Conservation (phyloP, 2,888 invertebrate species). For the Aphodius granarius region DNA sequence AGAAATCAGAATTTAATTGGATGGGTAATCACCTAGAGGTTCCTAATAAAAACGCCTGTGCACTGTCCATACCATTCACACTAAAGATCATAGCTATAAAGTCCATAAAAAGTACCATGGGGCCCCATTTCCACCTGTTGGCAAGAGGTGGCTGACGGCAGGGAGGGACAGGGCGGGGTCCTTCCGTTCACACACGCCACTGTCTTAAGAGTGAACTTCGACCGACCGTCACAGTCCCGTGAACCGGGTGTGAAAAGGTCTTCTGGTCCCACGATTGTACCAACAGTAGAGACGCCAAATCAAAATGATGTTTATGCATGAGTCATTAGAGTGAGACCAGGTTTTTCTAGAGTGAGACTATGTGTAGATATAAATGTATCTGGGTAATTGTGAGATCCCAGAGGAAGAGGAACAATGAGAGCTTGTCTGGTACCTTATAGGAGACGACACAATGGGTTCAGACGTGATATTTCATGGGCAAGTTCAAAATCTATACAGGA, state of each 20-base stretch:
- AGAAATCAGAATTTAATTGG: no score
- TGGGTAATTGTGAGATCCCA: neutral
- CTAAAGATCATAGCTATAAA: slow-evolving; percentile 6
- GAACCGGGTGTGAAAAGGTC: slow-evolving; percentile 7
- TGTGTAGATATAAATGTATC: neutral
- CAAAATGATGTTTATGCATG: slow-evolving; percentile 14
- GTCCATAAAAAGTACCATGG: neutral
- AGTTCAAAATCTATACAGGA: neutral
- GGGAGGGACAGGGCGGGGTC: neutral
- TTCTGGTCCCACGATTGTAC: slow-evolving; percentile 10
- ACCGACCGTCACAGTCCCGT: slow-evolving; percentile 7
- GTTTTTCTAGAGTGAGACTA: neutral
- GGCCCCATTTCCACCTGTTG: neutral
- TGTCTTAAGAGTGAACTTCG: neutral
- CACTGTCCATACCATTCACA: neutral
- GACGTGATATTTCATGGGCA: neutral
- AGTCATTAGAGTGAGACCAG: slow-evolving; percentile 1
- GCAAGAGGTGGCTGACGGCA: neutral
- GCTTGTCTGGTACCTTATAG: neutral
- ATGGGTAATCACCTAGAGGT: no score
- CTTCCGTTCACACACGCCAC: slow-evolving; percentile 11
- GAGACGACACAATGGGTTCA: neutral
- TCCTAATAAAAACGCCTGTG: neutral
- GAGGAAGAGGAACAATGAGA: neutral
- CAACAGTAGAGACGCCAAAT: neutral